These are phyloP conservation scores for Scolopax mira DNA, from an alignment of 2,113 vertebrate species.

Conservation along the genomic window DNA sequence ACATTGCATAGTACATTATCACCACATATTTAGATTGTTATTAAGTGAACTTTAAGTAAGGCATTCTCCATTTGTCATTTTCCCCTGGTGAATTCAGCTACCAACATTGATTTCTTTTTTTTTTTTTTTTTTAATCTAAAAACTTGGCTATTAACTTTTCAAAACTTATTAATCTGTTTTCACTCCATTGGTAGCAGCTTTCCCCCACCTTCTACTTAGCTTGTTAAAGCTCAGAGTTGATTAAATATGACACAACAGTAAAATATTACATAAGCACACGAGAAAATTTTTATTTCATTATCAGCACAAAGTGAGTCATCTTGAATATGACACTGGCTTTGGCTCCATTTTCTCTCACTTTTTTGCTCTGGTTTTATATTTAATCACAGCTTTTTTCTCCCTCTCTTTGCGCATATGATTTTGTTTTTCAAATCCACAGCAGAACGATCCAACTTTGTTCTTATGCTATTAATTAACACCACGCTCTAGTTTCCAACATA, in stretches of 20 bases:
- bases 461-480: constrained; percentile 78
- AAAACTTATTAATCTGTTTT: constrained; percentile 52
- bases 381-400: constrained; percentile 50
- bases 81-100: constrained; percentile 2
- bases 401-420: constrained; percentile 7
- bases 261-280: constrained; percentile 56
- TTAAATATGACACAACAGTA: constrained; percentile 68
- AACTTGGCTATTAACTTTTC: constrained; percentile 45
- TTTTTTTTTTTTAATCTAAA: constrained; percentile 11
- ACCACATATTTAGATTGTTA: constrained; percentile 50
- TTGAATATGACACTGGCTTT: constrained; percentile 64
- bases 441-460: constrained; percentile 69
- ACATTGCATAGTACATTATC: constrained; percentile 5
- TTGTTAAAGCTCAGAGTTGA: constrained; percentile 56
- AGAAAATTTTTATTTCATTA: constrained; percentile 70
- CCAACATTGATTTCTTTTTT: background rate
- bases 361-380: constrained; percentile 51
- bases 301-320: constrained; percentile 73
- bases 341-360: constrained; percentile 55
- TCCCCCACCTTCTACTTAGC: background rate
- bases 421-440: constrained; percentile 41
- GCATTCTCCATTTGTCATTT: constrained; percentile 48
- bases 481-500: constrained; percentile 69
- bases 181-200: constrained; percentile 17
- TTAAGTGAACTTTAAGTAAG: constrained; percentile 51